Evolutionary conservation across 2,888 invertebrate species (phyloP), one percentile per base, ranked within the genome.

Genomic region (Netelia fuscicornis): DNA sequence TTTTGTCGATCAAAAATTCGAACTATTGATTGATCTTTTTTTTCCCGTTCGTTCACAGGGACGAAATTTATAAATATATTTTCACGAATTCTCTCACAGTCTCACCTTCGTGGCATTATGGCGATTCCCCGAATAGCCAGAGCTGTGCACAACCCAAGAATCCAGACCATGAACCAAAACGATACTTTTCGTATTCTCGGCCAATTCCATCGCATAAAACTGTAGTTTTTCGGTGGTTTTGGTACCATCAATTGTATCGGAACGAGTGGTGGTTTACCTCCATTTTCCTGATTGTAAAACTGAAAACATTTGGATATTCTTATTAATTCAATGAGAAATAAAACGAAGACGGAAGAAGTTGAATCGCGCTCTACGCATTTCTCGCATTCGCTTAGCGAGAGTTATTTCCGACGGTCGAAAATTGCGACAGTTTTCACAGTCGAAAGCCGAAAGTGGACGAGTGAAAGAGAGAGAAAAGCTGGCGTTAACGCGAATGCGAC

Each of bases 171-270:
- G n/a, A 96, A 93, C 95, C 97, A 97, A 77, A 97, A 95, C 74
- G 97, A 95, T 62, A 96, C 94, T 92, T 96, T 97, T 83, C 97
- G 95, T 87, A 98, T 97, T 1, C 97, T 89, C 2, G 96, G 95
- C 98, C 98, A 98, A 92, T 97, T 97, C 97, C 98, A 98, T 75
- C 94, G 94, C 93, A 95, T 95, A 95, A 97, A 92, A 95, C 96
- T 91, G 87, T 94, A 94, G 88, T 94, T 93, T 84, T 94, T 93
- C 0, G 94, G 93, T 1, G 94, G 91, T 67, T 94, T 94, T 2
- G 93, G 94, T 20, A 93, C 93, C 60, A 93, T 91, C 78, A 94
- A 80, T 74, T 94, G 94, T 42, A 94, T 93, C n/a, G 94, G 93
- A 85, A 93, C 93, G 68, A 94, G 90, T 37, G 94, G 92, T 74